Evolutionary conservation across 2,113 vertebrate species (phyloP).

Genomic region (Neofelis nebulosa): DNA sequence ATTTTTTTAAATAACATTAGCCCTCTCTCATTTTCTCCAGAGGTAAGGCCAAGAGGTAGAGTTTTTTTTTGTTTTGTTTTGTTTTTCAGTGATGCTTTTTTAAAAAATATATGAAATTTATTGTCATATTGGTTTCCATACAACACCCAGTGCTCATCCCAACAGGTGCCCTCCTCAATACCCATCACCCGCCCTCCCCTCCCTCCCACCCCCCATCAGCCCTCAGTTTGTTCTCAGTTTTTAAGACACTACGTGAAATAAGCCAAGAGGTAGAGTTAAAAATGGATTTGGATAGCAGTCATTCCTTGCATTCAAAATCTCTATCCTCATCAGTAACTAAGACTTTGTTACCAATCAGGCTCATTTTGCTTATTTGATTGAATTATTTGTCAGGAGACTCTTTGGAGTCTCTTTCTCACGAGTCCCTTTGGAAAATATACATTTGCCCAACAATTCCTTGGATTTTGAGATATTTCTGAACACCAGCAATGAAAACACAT

Average conservation of each 20-base stretch:
- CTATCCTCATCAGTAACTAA: background rate
- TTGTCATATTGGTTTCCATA: no score
- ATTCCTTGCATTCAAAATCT: background rate
- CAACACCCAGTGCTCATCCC: no score
- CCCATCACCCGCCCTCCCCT: no score
- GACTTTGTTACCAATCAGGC: background rate
- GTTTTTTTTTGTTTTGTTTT: no score
- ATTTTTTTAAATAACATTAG: background rate
- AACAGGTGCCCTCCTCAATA: no score
- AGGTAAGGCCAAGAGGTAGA: background rate
- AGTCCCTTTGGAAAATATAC: background rate
- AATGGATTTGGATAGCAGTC: background rate
- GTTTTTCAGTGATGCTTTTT: no score
- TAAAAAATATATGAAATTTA: no score
- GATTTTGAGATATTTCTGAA: background rate
- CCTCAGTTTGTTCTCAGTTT: no score
- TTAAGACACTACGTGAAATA: no score
- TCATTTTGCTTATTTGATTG: background rate
- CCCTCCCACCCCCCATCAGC: no score
- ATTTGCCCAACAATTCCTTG: background rate
- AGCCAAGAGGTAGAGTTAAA: background rate
- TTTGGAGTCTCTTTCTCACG: no score
- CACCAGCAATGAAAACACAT: background rate
- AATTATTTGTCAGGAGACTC: background rate
- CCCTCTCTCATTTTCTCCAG: background rate